Evolutionary conservation across 2,888 invertebrate genomes (phyloP).

Genomic region (Euphydryas editha): DNA sequence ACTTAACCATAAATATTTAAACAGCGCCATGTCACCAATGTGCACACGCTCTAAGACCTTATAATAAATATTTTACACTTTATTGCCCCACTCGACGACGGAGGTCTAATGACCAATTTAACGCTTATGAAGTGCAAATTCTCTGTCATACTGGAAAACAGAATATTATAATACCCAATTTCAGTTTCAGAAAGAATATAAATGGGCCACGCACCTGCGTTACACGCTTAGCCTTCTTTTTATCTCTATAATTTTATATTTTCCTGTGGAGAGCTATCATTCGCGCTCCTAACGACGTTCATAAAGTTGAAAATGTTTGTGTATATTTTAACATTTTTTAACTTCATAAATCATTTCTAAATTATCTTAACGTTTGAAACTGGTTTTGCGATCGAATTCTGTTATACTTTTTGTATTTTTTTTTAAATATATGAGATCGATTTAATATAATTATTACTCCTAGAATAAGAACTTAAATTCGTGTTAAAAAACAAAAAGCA

Average conservation of each 20-base stretch:
- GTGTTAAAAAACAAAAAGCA: too few species aligned
- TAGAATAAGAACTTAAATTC: too few species aligned
- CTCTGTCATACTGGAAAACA: conserved; percentile 75
- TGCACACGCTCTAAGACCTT: conserved; percentile 49
- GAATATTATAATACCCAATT: conserved; percentile 79
- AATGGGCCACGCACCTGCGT: conserved; percentile 54
- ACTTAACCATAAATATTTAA: conserved; percentile 19
- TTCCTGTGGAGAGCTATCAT: conserved; percentile 41
- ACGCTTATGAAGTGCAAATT: conserved; percentile 82
- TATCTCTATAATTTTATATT: conserved; percentile 51
- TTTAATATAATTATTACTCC: too few species aligned
- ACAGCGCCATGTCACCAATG: conserved; percentile 23
- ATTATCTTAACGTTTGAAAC: not conserved
- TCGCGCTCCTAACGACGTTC: conserved; percentile 42
- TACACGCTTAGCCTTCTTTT: conserved; percentile 37
- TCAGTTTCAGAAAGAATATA: conserved; percentile 74
- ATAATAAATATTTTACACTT: conserved; percentile 73
- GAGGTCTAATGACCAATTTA: conserved; percentile 75
- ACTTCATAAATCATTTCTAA: not conserved
- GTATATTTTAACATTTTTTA: conserved; percentile 1
- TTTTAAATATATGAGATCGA: too few species aligned
- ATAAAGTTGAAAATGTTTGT: conserved; percentile 22
- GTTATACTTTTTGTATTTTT: too few species aligned
- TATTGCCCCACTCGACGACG: conserved; percentile 59
- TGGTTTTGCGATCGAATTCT: not conserved